Conservation (phyloP, 2,888 invertebrate species). For the Euplagia quadripunctaria region DNA sequence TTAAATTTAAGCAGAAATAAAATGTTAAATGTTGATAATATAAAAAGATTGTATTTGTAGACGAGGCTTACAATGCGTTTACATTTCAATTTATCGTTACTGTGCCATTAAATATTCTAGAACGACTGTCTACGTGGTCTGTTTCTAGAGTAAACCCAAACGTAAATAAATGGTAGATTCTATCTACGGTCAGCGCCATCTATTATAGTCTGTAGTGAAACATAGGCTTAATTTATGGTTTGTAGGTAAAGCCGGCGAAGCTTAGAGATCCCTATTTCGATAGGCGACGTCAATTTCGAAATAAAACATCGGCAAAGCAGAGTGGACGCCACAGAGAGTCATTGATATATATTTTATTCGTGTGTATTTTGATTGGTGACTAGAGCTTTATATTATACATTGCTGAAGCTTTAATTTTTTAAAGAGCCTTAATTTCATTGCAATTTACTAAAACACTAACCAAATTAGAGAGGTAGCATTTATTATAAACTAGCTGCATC, state of each 20-base stretch:
- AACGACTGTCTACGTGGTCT: background rate
- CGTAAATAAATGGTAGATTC: constrained; percentile 1
- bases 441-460: background rate
- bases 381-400: background rate
- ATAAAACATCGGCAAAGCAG: constrained; percentile 31
- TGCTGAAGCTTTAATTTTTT: background rate
- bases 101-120: background rate
- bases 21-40: background rate
- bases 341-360: background rate
- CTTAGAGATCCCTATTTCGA: constrained; percentile 27
- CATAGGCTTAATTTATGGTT: constrained; percentile 7
- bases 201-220: constrained; percentile 10
- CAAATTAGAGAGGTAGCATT: background rate
- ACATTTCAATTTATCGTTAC: constrained; percentile 1
- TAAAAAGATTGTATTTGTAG: background rate
- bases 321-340: constrained; percentile 1
- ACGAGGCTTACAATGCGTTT: background rate
- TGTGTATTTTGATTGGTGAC: background rate
- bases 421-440: background rate
- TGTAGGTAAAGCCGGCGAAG: constrained; percentile 21
- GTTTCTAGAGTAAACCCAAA: constrained; percentile 2
- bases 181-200: constrained; percentile 14
- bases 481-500: too few relatives aligned
- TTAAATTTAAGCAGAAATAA: background rate
- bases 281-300: constrained; percentile 29